These are phyloP conservation scores for Drosophila conformis DNA, from an alignment of 2,888 invertebrate genomes.

Conservation along the genomic window DNA sequence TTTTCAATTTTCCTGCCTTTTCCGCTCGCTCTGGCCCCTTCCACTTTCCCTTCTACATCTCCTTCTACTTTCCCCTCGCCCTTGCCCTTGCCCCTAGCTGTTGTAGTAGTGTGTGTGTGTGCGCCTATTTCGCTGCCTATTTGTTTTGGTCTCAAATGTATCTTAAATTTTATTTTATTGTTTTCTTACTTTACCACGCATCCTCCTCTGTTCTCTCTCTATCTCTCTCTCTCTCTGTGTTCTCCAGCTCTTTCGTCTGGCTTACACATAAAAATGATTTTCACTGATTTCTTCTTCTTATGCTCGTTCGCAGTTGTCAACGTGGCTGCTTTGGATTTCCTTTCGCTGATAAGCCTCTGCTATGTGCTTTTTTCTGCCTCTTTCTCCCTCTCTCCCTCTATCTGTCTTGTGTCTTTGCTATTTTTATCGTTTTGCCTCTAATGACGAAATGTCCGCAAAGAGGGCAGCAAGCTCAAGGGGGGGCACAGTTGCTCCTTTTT, in stretches of 20 bases:
- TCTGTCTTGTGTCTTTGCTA: slow-evolving; percentile 45
- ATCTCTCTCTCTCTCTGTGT: neutral
- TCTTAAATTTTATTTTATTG: slow-evolving; percentile 82
- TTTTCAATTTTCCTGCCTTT: slow-evolving; percentile 64
- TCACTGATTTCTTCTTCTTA: slow-evolving; percentile 56
- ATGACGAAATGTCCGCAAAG: slow-evolving; percentile 66
- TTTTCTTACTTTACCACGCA: slow-evolving; percentile 55
- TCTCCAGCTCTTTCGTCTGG: slow-evolving; percentile 24
- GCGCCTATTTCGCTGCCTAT: slow-evolving; percentile 73
- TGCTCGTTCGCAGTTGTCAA: slow-evolving; percentile 28
- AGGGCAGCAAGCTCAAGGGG: neutral
- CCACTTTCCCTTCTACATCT: neutral
- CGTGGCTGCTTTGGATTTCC: slow-evolving; percentile 57
- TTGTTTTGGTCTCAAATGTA: slow-evolving; percentile 80
- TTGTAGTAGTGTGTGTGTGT: slow-evolving; percentile 21
- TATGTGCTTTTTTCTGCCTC: slow-evolving; percentile 16
- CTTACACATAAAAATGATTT: slow-evolving; percentile 73
- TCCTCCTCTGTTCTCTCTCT: slow-evolving; percentile 10
- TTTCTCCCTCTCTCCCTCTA: neutral
- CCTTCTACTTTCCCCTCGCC: neutral
- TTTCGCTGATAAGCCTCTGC: slow-evolving; percentile 48
- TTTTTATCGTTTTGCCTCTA: slow-evolving; percentile 67
- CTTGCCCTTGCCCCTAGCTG: neutral
- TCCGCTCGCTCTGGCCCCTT: slow-evolving; percentile 1
- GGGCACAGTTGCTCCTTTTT: slow-evolving; percentile 25